Percentiles rank a stretch among this genome's conserved stretches.
These are phyloP conservation scores for Drosophila kurseongensis DNA, from an alignment of 1,140 invertebrate species.

Conservation along the genomic window DNA sequence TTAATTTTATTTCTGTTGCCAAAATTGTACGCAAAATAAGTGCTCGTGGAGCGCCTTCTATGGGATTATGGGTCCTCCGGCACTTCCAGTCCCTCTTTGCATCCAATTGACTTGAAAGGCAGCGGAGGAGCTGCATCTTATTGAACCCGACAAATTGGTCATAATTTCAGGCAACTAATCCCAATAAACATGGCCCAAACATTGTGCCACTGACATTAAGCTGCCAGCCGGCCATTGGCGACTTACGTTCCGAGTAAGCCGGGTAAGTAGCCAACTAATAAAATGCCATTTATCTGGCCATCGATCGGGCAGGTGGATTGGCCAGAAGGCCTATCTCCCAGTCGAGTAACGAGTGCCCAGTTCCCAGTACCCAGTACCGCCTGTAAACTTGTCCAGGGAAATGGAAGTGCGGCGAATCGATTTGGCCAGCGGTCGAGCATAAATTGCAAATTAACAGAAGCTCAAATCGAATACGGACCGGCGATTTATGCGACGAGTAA, in stretches of 20 bases:
- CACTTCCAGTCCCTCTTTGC: slow-evolving; percentile 53
- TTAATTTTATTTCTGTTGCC: slow-evolving; percentile 75
- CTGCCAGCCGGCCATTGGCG: slow-evolving; percentile 49
- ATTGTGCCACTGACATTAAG: slow-evolving; percentile 80
- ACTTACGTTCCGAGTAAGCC: slow-evolving; percentile 42
- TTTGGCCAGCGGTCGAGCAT: slow-evolving; percentile 62
- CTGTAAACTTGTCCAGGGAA: slow-evolving; percentile 23
- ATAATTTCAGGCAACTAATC: slow-evolving; percentile 82
- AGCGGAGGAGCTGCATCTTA: slow-evolving; percentile 59
- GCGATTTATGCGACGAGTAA: slow-evolving; percentile 60
- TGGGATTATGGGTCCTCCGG: slow-evolving; percentile 32
- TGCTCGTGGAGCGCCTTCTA: slow-evolving; percentile 68
- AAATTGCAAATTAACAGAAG: slow-evolving; percentile 76
- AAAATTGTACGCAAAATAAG: slow-evolving; percentile 82
- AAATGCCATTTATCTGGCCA: slow-evolving; percentile 78
- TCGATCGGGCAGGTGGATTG: slow-evolving; percentile 62
- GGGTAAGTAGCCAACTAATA: slow-evolving; percentile 67
- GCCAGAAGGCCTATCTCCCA: too few species aligned
- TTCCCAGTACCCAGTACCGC: too few species aligned
- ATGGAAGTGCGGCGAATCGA: slow-evolving; percentile 57
- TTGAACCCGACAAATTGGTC: slow-evolving; percentile 81
- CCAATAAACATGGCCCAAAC: slow-evolving; percentile 83
- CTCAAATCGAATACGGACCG: slow-evolving; percentile 43
- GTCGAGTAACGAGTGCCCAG: too few species aligned
- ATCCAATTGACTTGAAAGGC: slow-evolving; percentile 78